Evolutionary conservation across 92 coral and sea anemone species (phyloP), one percentile per base, ranked within the genome.

Genomic region (Phenganax stokvisi): DNA sequence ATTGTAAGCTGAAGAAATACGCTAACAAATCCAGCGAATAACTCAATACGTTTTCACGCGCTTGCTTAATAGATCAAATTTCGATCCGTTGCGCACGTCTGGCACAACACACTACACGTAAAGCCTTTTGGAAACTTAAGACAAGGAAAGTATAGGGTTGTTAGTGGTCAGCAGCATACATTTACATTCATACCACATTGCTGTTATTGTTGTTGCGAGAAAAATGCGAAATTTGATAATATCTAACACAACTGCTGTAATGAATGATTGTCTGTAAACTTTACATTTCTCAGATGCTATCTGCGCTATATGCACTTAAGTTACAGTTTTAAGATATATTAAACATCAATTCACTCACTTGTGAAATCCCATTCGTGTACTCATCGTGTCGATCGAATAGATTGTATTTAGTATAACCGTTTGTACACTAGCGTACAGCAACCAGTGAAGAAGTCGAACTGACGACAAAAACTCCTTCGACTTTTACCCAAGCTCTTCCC

Each of bases 331-430:
- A 37, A 64, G 10, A 64, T 7, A 20, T 8, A 37, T 16, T 20
- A 6, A 17, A 10, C 4, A 64, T 10, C 10, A 7, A 64, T 10
- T 44, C 30, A 68, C 73, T 68, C 47, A 68, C 73, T 68, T 68
- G 73, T 68, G 73, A 68, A 68, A 68, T 8, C 73, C 73, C 73
- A 68, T 68, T 27, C 54, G 53, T 9, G 73, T 12, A 68, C 73
- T 68, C 73, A 68, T 68, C n/a, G 73, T 61, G 25, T 61, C 25
- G 0, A 0, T 17, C 0, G 67, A 61, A 13, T 10, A 59, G 17
- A 59, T 20, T 64, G 30, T 64, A 64, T 11, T 64, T 10, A 37
- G 3, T 9, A 64, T 59, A 6, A 17, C 20, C 20, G 65, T 25
- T 13, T 59, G 12, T 59, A 64, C 9, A 64, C 37, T 7, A 9